Base-by-base conservation (phyloP, 2,888 invertebrate species). In the Ectropis crepuscularia region DNA sequence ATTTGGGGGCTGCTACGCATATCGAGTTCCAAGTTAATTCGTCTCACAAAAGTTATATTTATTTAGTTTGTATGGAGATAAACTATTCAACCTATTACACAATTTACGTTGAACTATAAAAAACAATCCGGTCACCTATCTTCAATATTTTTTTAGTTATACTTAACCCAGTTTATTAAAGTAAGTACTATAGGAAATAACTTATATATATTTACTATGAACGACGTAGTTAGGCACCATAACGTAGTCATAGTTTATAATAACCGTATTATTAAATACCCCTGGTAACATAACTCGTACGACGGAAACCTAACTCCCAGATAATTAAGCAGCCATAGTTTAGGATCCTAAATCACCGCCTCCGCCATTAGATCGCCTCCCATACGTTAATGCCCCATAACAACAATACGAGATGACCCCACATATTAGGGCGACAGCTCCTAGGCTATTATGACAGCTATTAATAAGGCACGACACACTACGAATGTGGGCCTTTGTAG, bases 401-500 rank as follows among this genome's bases (percentile, higher is more conserved):
- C 45, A 62, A 65, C 66, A 67, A 63, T 66, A 51, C 57, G 48
- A 46, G 61, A 65, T 65, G 65, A 65, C 62, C 65, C 51, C 62
- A 58, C 65, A 61, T 55, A 58, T 65, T 65, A 65, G 51, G 54
- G 50, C 55, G 62, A 62, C 65, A 59, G 61, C 64, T 65, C 61
- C 59, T 62, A 49, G 55, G 58, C 65, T 61, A 66, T 69, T 67
- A 69, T 69, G 63, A 59, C 64, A 48, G 66, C 66, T 64, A 69
- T 69, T 69, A 69, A 69, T 69, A 65, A 54, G 57, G 61, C 11
- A 57, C 47, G 55, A 55, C 57, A 48, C 62, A 61, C 51, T 42
- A 39, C 48, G 53, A 49, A 42, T 58, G 53, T 57, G 16, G 37
- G 36, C 41, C 57, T 57, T 61, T 58, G 57, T 65, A 28, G 36